These are phyloP conservation scores for Nibea coibor DNA, from an alignment of 2,113 vertebrate genomes.

Conservation along the genomic window DNA sequence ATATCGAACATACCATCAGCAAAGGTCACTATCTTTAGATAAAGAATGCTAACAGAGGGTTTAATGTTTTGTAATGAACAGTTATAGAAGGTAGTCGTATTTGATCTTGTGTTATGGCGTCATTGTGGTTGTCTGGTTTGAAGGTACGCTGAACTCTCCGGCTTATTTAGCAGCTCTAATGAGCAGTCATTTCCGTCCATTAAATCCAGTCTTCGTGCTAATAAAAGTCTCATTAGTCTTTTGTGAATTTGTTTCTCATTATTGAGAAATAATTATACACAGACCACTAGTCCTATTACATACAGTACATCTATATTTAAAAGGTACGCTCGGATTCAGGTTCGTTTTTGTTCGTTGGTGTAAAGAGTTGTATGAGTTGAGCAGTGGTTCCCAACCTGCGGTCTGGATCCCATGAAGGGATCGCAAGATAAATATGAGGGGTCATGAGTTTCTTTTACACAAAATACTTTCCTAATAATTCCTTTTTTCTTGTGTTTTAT, in stretches of 20 bases:
- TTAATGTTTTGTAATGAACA: background rate
- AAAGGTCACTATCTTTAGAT: background rate
- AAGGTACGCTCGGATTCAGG: background rate
- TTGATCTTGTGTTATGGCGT: background rate
- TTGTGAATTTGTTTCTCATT: conserved; percentile 62
- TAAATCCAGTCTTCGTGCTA: conserved; percentile 38
- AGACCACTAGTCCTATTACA: conserved; percentile 11
- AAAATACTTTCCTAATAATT: background rate
- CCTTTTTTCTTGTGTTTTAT: background rate
- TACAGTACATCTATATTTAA: background rate
- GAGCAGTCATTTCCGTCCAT: conserved; percentile 32
- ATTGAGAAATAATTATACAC: conserved; percentile 46
- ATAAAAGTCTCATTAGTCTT: conserved; percentile 50
- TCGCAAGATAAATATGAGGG: background rate
- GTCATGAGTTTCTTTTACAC: background rate
- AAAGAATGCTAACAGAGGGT: too few relatives aligned
- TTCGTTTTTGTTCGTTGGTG: background rate
- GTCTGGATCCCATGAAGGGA: background rate
- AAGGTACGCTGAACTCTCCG: conserved; percentile 13
- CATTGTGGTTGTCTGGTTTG: conserved; percentile 16
- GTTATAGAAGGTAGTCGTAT: background rate
- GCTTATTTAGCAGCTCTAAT: conserved; percentile 50
- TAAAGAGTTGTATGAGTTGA: background rate
- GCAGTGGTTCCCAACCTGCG: background rate
- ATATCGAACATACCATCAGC: background rate